phyloP scores from a whole-genome alignment of 1,140 invertebrate genomes.

The Bombyx mandarina region DNA sequence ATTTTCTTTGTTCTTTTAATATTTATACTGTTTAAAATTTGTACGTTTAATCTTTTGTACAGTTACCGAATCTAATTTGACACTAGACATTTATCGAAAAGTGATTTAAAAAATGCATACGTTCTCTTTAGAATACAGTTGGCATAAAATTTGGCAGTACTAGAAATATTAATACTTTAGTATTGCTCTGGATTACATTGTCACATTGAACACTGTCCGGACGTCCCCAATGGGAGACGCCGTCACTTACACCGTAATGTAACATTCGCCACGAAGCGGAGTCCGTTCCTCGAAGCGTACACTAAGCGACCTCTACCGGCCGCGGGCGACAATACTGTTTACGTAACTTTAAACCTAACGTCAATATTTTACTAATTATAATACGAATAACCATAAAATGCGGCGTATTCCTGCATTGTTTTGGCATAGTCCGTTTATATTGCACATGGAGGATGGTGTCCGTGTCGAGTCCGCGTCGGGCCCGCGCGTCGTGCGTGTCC shows the following conservation, averaged over 20 bases:
- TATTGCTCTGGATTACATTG: conserved; percentile 70
- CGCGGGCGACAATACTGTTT: conserved; percentile 63
- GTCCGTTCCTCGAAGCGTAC: conserved; percentile 46
- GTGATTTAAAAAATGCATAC: conserved; percentile 45
- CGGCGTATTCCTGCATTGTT: conserved; percentile 48
- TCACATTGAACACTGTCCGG: conserved; percentile 63
- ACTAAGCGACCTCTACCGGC: conserved; percentile 36
- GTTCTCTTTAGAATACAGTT: conserved; percentile 62
- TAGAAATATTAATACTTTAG: conserved; percentile 69
- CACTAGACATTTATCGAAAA: conserved; percentile 65
- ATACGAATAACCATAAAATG: conserved; percentile 58
- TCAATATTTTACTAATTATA: conserved; percentile 69
- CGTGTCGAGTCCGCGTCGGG: conserved; percentile 30
- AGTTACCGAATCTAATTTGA: conserved; percentile 70
- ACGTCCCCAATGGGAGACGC: conserved; percentile 36
- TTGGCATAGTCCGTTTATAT: conserved; percentile 61
- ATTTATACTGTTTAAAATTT: conserved; percentile 66
- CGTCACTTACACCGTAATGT: conserved; percentile 22
- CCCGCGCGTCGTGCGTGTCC: conserved; percentile 11
- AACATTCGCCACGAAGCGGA: conserved; percentile 29
- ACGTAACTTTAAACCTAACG: conserved; percentile 58
- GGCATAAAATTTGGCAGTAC: conserved; percentile 68
- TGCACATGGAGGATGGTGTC: conserved; percentile 46
- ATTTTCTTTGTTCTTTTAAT: conserved; percentile 57
- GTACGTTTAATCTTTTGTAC: conserved; percentile 66